phyloP scores from a whole-genome alignment of 2,888 invertebrate species.

The Yponomeuta cagnagella region DNA sequence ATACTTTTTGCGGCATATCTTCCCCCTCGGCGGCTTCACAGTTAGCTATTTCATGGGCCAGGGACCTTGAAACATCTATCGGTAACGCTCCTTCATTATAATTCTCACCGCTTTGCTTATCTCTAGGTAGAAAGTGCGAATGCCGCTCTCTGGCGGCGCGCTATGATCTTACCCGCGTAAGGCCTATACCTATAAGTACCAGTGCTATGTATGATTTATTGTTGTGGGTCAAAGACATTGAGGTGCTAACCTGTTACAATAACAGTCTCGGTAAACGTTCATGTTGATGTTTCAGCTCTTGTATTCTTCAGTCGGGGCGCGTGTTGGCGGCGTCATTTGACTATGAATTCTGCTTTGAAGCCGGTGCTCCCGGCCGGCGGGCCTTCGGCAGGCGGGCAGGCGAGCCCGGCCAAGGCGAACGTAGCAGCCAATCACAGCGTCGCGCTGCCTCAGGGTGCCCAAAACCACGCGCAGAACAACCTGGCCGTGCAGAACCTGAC shows the following conservation, averaged over 20 bases:
- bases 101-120: slow-evolving; percentile 26
- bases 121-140: slow-evolving; percentile 41
- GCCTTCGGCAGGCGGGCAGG: slow-evolving; percentile 60
- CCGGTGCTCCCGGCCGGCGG: slow-evolving; percentile 71
- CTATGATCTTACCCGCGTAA: slow-evolving; percentile 63
- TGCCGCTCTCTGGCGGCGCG: slow-evolving; percentile 35
- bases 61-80: slow-evolving; percentile 45
- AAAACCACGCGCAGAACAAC: slow-evolving; percentile 51
- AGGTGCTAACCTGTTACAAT: slow-evolving; percentile 47
- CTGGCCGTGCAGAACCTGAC: slow-evolving; percentile 60
- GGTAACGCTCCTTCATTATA: slow-evolving; percentile 42
- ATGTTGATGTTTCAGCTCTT: slow-evolving; percentile 61
- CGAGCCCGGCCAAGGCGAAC: slow-evolving; percentile 64
- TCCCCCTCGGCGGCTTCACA: slow-evolving; percentile 41
- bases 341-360: slow-evolving; percentile 79
- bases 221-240: slow-evolving; percentile 71
- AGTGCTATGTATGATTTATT: slow-evolving; percentile 61
- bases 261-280: slow-evolving; percentile 46
- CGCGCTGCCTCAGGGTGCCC: slow-evolving; percentile 56
- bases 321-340: slow-evolving; percentile 34
- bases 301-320: slow-evolving; percentile 28
- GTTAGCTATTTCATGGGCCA: slow-evolving; percentile 54
- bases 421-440: slow-evolving; percentile 62
- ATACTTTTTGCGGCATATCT: slow-evolving; percentile 69
- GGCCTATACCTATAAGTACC: slow-evolving; percentile 37